These are phyloP conservation scores for Ectemnius lituratus DNA, from an alignment of 2,888 invertebrate genomes.

Conservation along the genomic window DNA sequence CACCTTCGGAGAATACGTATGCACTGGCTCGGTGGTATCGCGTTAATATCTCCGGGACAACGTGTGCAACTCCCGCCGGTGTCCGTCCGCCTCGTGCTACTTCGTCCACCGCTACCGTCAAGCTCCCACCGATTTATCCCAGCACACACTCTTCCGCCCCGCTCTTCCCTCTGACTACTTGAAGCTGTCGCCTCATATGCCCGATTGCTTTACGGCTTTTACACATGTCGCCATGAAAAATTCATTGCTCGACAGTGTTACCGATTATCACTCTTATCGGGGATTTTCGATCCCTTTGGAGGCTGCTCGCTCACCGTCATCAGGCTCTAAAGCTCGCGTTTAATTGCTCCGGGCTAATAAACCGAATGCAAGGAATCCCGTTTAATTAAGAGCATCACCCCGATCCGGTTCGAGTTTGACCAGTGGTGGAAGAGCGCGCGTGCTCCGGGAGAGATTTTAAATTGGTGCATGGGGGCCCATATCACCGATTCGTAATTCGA, in stretches of 20 bases:
- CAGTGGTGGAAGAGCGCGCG: background rate
- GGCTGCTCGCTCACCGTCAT: background rate
- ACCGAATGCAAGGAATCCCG: background rate
- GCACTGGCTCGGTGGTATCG: conserved; percentile 38
- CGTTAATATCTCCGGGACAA: conserved; percentile 43
- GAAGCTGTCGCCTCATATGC: background rate
- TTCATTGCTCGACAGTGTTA: background rate
- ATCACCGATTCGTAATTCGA: conserved; percentile 15
- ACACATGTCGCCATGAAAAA: background rate
- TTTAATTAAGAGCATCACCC: background rate
- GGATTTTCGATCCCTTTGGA: background rate
- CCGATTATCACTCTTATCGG: background rate
- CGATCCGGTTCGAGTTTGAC: no score
- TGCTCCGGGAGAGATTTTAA: background rate
- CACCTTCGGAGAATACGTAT: conserved; percentile 35
- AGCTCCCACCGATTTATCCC: conserved; percentile 42
- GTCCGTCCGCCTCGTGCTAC: background rate
- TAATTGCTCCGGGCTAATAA: conserved; percentile 5
- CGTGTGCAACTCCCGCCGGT: conserved; percentile 20
- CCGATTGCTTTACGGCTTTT: conserved; percentile 13
- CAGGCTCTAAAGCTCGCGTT: background rate
- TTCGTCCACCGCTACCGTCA: conserved; percentile 33
- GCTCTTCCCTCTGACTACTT: background rate
- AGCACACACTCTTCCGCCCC: conserved; percentile 33
- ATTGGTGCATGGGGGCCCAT: background rate